Base-by-base conservation (phyloP, 2,113 vertebrate species). In the Oreochromis spilurus region DNA sequence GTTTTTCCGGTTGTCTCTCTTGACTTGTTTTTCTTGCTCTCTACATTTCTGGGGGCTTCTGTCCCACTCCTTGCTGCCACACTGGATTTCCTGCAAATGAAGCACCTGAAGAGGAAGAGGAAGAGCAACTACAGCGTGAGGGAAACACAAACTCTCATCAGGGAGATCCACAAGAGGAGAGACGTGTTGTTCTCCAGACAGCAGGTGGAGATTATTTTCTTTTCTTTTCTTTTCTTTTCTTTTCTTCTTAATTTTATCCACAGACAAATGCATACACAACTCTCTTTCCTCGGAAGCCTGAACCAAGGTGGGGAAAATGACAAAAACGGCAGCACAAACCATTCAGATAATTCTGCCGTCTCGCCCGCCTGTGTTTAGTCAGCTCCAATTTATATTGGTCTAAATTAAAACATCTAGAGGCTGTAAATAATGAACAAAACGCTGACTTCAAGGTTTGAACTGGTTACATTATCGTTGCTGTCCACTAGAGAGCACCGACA, bases 101-200 rank as follows among this genome's bases (percentile, higher is more conserved):
- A 98, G 96, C 97, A 98, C 87, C 95, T 98, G 83, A 98, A 98
- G 95, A 97, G 98, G 87, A 99, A 98, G 94, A 97, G 98, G 84
- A 99, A 99, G 97, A 99, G 97, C 90, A 99, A 99, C 96, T 99
- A 98, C 95, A 99, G 97, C 3, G 97, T 99, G 87, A 97, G 97
- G 93, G 97, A 99, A 96, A 99, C 98, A 78, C 97, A 99, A 91
- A 98, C 97, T 40, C 97, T 99, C 62, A 97, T 99, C 95, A 97
- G 97, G 57, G 98, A 99, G 95, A 98, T 98, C 85, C 97, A 98
- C 72, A 98, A 98, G 92, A 96, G 97, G 82, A 97, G 97, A 86
- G 97, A 98, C 55, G 97, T 98, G 12, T 96, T 99, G 90, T 99
- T 98, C 91, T 99, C 98, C 8, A 97, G 98, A 85, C 98, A 99